Evolutionary conservation across 2,797 vertebrate genomes (phyloP).

Genomic region (Spondyliosoma cantharus): DNA sequence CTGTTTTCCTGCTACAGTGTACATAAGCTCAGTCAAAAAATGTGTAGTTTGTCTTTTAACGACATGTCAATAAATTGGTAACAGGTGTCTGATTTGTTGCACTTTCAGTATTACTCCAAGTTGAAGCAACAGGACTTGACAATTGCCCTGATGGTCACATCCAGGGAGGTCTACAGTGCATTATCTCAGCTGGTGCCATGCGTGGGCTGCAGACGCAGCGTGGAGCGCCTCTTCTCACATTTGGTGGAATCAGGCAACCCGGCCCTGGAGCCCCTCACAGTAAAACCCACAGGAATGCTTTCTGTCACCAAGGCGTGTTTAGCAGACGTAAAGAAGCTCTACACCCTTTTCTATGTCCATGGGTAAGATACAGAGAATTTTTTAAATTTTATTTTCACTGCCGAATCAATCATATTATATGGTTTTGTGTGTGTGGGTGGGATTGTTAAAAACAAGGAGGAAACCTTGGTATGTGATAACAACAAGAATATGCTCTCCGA

Average conservation of each 20-base stretch:
- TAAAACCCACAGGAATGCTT: constrained; percentile 92
- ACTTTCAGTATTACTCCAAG: constrained; percentile 89
- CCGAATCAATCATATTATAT: not conserved
- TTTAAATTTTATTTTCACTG: not conserved
- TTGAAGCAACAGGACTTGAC: constrained; percentile 93
- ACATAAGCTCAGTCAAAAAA: not conserved
- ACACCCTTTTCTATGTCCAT: constrained; percentile 95
- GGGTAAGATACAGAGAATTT: constrained; percentile 84
- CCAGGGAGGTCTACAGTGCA: constrained; percentile 90
- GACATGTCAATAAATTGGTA: constrained; percentile 8
- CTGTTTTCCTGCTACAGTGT: not conserved
- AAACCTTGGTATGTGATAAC: not conserved
- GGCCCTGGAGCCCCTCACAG: constrained; percentile 93
- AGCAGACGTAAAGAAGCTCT: constrained; percentile 93
- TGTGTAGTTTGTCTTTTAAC: not conserved
- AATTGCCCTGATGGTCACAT: constrained; percentile 94
- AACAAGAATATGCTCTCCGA: not conserved
- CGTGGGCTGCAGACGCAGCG: constrained; percentile 95
- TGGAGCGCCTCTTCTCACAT: constrained; percentile 96
- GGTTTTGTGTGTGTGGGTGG: no score
- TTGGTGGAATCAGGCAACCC: constrained; percentile 94
- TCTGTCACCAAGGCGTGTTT: constrained; percentile 92
- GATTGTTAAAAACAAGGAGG: not conserved
- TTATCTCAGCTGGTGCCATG: constrained; percentile 96
- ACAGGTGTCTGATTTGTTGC: not conserved